Conservation (phyloP, 2,113 vertebrate species). For the Sula dactylatra region DNA sequence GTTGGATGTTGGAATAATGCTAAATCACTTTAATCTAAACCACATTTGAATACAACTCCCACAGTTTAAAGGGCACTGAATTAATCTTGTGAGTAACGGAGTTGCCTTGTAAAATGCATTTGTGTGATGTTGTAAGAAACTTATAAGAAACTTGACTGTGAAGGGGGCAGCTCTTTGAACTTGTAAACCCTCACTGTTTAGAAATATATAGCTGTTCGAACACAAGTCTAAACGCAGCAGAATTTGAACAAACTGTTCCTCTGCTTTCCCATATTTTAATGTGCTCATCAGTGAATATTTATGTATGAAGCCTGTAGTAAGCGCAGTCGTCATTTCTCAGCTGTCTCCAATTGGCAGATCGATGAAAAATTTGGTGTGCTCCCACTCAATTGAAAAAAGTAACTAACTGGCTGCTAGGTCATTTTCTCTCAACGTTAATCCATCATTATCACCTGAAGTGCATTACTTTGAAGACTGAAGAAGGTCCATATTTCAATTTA, state of each 20-base stretch:
- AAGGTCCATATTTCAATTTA: constrained; percentile 72
- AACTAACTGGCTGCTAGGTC: constrained; percentile 69
- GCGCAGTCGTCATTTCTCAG: constrained; percentile 61
- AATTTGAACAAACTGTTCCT: neutral
- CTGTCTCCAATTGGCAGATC: constrained; percentile 69
- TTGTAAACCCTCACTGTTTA: constrained; percentile 23
- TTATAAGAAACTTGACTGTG: constrained; percentile 37
- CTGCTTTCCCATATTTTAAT: constrained; percentile 31
- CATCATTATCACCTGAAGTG: constrained; percentile 73
- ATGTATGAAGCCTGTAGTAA: constrained; percentile 2
- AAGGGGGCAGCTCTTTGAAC: constrained; percentile 59
- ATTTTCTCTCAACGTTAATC: constrained; percentile 70
- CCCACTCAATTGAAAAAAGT: constrained; percentile 55
- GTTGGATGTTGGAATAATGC: constrained; percentile 52
- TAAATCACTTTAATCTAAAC: constrained; percentile 72
- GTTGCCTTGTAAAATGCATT: constrained; percentile 59
- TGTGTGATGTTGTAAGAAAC: constrained; percentile 52
- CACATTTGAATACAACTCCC: constrained; percentile 63
- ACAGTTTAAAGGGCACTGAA: constrained; percentile 67
- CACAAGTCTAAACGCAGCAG: neutral
- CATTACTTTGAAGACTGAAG: constrained; percentile 66
- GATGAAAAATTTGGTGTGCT: constrained; percentile 70
- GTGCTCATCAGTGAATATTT: constrained; percentile 63
- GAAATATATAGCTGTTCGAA: constrained; percentile 28
- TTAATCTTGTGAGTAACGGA: constrained; percentile 60